Base-by-base conservation (phyloP, 1,140 invertebrate species). In the Delia radicum region DNA sequence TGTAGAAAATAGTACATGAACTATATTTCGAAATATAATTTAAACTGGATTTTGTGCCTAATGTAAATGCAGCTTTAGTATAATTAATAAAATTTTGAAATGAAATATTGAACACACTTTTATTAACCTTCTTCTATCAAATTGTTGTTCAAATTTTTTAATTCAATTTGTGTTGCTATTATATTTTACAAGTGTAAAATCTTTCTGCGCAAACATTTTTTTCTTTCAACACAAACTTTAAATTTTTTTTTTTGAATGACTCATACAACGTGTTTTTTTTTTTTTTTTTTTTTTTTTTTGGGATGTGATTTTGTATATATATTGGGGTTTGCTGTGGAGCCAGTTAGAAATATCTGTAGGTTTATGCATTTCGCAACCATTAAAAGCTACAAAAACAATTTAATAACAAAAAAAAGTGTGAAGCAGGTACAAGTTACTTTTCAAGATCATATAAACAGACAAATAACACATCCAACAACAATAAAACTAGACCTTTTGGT, bases 361-460 rank as follows among this genome's bases (percentile, higher is more conserved):
- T 69, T 18, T 69, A n/a, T 69, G 29, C 65, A 69, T 33, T 69
- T 69, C 65, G 65, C 65, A 69, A 31, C 12, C 29, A 69, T 33
- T 31, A 21, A 18, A n/a, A 31, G 65, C n/a, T 21, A 33, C 29
- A 69, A 69, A n/a, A 67, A 67, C 63, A 67, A 31, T 21, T n/a
- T 21, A 69, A 69, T 69, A 27, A 55, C n/a, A 69, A 21, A 33
- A 31, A 37, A 33, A 69, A 15, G 65, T 69, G 65, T 24, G 29
- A 33, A 69, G 65, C 65, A 69, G 65, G 65, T 69, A 69, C 29
- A 55, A 69, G 29, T 37, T 21, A 33, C 29, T 10, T 21, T 33
- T 69, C 65, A 69, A 69, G 65, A 69, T 69, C 65, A 33, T 18
- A 29, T n/a, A 67, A 42, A 42, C 31, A 65, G 62, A 24, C 62